Base-by-base conservation (phyloP, 2,888 invertebrate genomes). In the Augiades crinisus region DNA sequence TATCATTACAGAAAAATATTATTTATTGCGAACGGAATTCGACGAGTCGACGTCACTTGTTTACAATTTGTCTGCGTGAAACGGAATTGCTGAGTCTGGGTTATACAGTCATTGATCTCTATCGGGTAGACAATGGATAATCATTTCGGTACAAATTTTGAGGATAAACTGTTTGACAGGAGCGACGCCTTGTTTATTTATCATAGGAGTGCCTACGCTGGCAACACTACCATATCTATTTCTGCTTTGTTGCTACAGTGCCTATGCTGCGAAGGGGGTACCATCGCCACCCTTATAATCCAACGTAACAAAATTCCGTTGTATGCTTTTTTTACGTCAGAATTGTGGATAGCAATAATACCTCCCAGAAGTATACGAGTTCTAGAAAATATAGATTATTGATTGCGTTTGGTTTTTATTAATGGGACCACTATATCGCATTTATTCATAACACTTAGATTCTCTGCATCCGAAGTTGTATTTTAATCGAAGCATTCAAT, bases 401-500 rank as follows among this genome's bases (percentile, higher is more conserved):
- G 4, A 27, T 24, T 24, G 8, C 0, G 3, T 5, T 5, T 14
- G 13, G 7, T 12, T 13, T 12, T 13, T 24, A 37, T 27, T 27
- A 27, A 46, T 46, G 27, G 37, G 37, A 46, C 2, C 10, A 6
- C 5, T 24, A 19, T 13, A 8, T 33, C 22, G 2, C 21, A 31
- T 40, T 38, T 12, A 41, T 40, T n/a, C 10, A 22, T 10, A 22
- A 8, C 5, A 21, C 21, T 21, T 40, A 10, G 16, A 22, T 31
- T 33, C 24, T 10, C 12, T 16, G 24, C 31, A 38, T 21, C 24
- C 14, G 24, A 24, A 40, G 40, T 24, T 14, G 16, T 3, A 19
- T 6, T 37, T 22, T 10, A 49, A 49, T 47, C n/a, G 30, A 13
- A 7, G 40, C 41, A 12, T 17, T 49, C 22, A 40, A 21, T 38